A percentile compares a stretch with the other conserved stretches of the same genome.
Evolutionary conservation across 2,797 vertebrate genomes (phyloP).

Genomic region (Eulemur albifrons): DNA sequence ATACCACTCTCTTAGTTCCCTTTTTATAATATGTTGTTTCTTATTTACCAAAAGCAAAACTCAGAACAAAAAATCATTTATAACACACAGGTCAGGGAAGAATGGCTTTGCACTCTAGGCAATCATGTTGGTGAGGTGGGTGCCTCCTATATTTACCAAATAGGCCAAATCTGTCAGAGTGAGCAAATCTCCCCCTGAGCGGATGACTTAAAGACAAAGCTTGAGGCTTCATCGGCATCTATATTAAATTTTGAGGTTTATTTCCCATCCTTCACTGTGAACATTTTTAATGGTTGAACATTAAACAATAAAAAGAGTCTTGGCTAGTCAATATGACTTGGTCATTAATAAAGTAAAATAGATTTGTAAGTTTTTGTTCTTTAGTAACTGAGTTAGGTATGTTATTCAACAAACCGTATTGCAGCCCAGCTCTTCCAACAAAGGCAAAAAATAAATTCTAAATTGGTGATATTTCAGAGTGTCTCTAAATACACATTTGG

Average conservation of each 20-base stretch:
- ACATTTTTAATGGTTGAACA: neutral
- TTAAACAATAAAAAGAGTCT: neutral
- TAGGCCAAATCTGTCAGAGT: neutral
- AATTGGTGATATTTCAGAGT: slow-evolving; percentile 21
- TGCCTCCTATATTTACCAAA: neutral
- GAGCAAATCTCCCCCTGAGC: neutral
- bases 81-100: neutral
- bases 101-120: neutral
- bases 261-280: neutral
- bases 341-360: slow-evolving; percentile 32
- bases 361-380: neutral
- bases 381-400: slow-evolving; percentile 48
- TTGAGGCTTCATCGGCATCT: neutral
- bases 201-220: neutral
- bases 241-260: neutral
- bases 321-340: neutral
- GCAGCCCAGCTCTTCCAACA: slow-evolving; percentile 23
- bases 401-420: slow-evolving; percentile 21
- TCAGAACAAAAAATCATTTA: neutral
- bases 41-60: neutral
- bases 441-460: slow-evolving; percentile 53
- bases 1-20: neutral
- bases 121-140: neutral
- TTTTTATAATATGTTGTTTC: neutral
- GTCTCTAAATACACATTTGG: slow-evolving; percentile 63